Percentiles rank a stretch among this genome's conserved stretches.
Conservation (phyloP, 2,113 vertebrate genomes). For the Synodontis membranacea region DNA sequence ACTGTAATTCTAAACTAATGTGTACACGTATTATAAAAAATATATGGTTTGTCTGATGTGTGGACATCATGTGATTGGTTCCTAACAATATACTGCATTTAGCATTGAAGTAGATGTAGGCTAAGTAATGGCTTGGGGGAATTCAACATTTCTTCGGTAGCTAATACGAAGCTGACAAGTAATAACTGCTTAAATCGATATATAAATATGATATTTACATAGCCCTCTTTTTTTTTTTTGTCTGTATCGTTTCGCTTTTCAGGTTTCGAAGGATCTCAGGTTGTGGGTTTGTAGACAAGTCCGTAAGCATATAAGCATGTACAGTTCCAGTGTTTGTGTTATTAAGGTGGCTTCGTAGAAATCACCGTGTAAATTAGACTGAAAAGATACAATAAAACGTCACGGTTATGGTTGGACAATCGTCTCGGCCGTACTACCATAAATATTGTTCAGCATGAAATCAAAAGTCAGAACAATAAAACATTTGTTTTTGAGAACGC, state of each 20-base stretch:
- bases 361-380: constrained; percentile 30
- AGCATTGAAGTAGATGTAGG: constrained; percentile 31
- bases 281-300: constrained; percentile 1
- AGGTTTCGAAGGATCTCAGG: neutral
- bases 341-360: constrained; percentile 16
- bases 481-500: constrained; percentile 4
- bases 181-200: constrained; percentile 38
- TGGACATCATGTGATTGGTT: neutral
- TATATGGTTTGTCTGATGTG: neutral
- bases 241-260: constrained; percentile 33
- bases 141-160: constrained; percentile 30
- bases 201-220: constrained; percentile 45
- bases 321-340: constrained; percentile 36
- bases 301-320: neutral
- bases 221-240: constrained; percentile 50
- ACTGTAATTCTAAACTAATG: constrained; percentile 24
- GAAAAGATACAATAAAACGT: constrained; percentile 17
- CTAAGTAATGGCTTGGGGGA: constrained; percentile 21
- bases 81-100: constrained; percentile 43
- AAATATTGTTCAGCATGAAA: constrained; percentile 5
- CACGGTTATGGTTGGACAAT: constrained; percentile 7
- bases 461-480: constrained; percentile 3
- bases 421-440: neutral
- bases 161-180: constrained; percentile 40
- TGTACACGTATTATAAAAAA: constrained; percentile 27